Evolutionary conservation across 1,140 invertebrate genomes (phyloP), one percentile per base, ranked within the genome.

Genomic region (Anastatus disparis): DNA sequence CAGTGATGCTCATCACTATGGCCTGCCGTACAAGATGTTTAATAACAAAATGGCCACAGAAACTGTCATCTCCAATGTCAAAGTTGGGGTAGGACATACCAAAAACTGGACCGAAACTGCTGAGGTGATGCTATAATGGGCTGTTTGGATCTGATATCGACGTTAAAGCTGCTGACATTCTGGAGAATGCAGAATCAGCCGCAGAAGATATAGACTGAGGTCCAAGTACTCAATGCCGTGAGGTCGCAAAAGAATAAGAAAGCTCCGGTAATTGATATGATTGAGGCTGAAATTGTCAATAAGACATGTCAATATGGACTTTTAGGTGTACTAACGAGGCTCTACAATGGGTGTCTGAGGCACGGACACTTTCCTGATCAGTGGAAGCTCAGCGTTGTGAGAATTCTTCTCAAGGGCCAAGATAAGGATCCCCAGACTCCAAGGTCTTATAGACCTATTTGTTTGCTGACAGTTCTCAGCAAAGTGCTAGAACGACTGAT

Each of bases 361-460:
- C n/a, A n/a, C n/a, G 40, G 40, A 7, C 17, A 42, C 13, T 77
- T 77, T 29, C 76, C 78, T 1, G 2, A 3, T 15, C 24, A 7
- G 2, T 78, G 75, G 78, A 79, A 78, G 29, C 13, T 22, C n/a
- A 75, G 72, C 0, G n/a, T 38, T 0, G 48, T 79, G 2, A 52
- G 48, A 15, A 50, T 66, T 0, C 63, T 77, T 12, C 65, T 75
- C 20, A 79, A 77, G 62, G 61, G 53, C 2, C n/a, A 27, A 0
- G 75, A 74, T 20, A 78, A 72, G 17, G 68, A 71, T 15, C 64
- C 17, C 22, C 59, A 20, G 0, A 15, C 68, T 26, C 55, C 55
- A 1, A 69, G 67, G 38, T 79, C 78, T 9, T 77, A 79, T 58
- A 29, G 77, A 46, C 76, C 75, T 2, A 77, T 77, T n/a, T 76